These are phyloP conservation scores for Leptopilina syphax DNA, from an alignment of 2,888 invertebrate genomes.

Conservation along the genomic window DNA sequence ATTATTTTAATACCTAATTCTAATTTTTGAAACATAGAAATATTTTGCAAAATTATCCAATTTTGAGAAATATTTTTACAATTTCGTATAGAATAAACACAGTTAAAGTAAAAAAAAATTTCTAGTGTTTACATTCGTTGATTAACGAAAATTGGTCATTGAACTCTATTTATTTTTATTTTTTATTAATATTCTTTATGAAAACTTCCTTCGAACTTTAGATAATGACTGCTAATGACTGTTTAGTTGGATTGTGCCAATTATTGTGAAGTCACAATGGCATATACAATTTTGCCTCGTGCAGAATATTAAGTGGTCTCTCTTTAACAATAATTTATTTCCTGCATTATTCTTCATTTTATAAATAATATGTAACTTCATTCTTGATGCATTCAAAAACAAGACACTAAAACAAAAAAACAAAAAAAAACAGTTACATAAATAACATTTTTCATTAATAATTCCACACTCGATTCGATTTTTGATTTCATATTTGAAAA, in stretches of 20 bases:
- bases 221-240: conserved; percentile 19
- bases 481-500: no score
- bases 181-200: conserved; percentile 6
- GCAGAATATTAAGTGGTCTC: conserved; percentile 7
- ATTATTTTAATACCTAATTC: no score
- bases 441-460: not conserved
- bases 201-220: not conserved
- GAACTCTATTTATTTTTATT: not conserved
- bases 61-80: no score
- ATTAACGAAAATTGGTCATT: conserved; percentile 5
- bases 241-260: conserved; percentile 4
- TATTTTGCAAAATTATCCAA: no score
- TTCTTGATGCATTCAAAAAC: not conserved
- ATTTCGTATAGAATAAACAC: no score
- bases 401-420: not conserved
- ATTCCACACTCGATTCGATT: no score
- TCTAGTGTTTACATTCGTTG: not conserved
- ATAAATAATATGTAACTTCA: not conserved
- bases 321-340: conserved; percentile 12
- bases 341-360: conserved; percentile 1
- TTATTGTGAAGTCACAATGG: not conserved
- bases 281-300: conserved; percentile 3
- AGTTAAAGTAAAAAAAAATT: not conserved
- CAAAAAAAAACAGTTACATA: not conserved
- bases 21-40: no score